Evolutionary conservation across 1,140 invertebrate species (phyloP).

Genomic region (Psilanteris sp.): DNA sequence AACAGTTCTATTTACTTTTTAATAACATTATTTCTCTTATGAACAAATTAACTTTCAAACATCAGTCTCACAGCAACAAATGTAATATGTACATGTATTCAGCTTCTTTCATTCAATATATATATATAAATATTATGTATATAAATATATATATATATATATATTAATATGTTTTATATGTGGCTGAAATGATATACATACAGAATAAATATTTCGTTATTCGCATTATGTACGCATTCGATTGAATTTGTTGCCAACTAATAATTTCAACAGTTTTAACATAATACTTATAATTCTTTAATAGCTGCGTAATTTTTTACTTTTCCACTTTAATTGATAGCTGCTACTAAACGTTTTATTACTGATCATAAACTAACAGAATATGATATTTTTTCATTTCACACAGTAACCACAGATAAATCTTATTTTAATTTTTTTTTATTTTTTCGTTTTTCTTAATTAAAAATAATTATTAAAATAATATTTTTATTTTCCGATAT

Average conservation of each 20-base stretch:
- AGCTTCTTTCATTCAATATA: conserved; percentile 22
- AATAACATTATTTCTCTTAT: conserved; percentile 63
- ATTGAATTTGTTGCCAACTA: conserved; percentile 38
- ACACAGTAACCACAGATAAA: conserved; percentile 36
- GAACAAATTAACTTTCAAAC: conserved; percentile 56
- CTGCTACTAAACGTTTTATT: conserved; percentile 9
- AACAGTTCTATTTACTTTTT: conserved; percentile 55
- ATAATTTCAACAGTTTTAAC: conserved; percentile 39
- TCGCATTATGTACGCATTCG: conserved; percentile 60
- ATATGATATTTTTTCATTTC: conserved; percentile 20
- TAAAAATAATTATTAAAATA: conserved; percentile 21
- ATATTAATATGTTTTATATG: conserved; percentile 51
- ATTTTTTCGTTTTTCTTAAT: conserved; percentile 1
- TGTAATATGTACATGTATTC: conserved; percentile 41
- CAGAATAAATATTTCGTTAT: conserved; percentile 74
- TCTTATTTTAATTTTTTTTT: conserved; percentile 4
- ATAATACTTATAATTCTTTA: conserved; percentile 27
- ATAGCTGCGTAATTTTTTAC: conserved; percentile 12
- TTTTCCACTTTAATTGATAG: conserved; percentile 11
- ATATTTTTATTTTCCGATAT: conserved; percentile 15
- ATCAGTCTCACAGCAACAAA: conserved; percentile 41
- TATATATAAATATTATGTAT: background rate
- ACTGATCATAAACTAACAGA: conserved; percentile 1
- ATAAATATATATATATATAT: background rate
- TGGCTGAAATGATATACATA: conserved; percentile 63